phyloP scores from a whole-genome alignment of 2,888 invertebrate species.

The Drosophila kuntzei region DNA sequence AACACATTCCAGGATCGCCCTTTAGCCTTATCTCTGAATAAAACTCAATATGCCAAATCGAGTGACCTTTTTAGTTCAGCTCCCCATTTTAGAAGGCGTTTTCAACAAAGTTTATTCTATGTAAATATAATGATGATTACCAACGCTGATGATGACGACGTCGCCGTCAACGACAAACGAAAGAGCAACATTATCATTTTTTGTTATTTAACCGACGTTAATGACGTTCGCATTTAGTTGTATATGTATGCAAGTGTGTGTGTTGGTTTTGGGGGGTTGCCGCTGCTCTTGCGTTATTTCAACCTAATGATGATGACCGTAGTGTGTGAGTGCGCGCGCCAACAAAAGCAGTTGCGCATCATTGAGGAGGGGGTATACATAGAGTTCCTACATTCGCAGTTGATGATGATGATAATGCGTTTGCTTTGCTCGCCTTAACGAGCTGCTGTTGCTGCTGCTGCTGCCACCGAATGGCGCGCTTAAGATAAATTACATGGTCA shows the following conservation, averaged over 20 bases:
- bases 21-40: constrained; percentile 84
- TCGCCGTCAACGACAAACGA: constrained; percentile 41
- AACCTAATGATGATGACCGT: constrained; percentile 84
- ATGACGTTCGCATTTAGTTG: constrained; percentile 80
- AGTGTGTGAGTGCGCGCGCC: constrained; percentile 48
- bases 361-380: constrained; percentile 39
- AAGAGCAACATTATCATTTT: constrained; percentile 79
- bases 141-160: constrained; percentile 54
- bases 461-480: constrained; percentile 55
- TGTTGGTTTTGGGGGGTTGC: constrained; percentile 31
- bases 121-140: constrained; percentile 82
- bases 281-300: constrained; percentile 27
- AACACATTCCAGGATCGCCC: constrained; percentile 98
- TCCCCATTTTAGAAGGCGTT: constrained; percentile 25
- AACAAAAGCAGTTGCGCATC: constrained; percentile 67
- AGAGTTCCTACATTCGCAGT: constrained; percentile 47
- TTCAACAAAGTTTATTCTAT: constrained; percentile 48
- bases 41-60: constrained; percentile 3
- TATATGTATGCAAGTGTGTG: constrained; percentile 6
- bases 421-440: constrained; percentile 74
- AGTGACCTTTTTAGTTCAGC: constrained; percentile 12
- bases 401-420: constrained; percentile 80
- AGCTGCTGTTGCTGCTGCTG: constrained; percentile 47
- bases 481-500: constrained; percentile 74
- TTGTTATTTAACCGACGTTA: constrained; percentile 79